These are phyloP conservation scores for Megastigmus dorsalis DNA, from an alignment of 2,888 invertebrate genomes.

Conservation along the genomic window DNA sequence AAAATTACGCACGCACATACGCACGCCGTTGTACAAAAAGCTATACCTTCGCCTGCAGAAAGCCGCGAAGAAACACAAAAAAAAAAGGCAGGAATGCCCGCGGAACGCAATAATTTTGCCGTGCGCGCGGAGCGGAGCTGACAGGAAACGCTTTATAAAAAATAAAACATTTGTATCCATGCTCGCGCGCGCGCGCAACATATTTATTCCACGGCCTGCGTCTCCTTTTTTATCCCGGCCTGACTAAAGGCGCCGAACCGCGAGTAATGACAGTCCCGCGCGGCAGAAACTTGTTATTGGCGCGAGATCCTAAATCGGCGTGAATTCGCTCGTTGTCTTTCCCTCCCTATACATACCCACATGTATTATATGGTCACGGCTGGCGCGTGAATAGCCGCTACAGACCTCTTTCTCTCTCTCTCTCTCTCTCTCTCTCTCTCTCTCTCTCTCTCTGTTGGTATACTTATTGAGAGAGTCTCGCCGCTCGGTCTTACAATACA, in stretches of 20 bases:
- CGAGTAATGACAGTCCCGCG: slow-evolving; percentile 20
- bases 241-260: slow-evolving; percentile 13
- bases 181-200: not conserved
- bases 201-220: slow-evolving; percentile 2
- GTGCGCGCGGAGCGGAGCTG: not conserved
- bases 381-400: not conserved
- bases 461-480: too few relatives aligned
- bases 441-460: not conserved
- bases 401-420: not conserved
- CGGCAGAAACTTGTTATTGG: slow-evolving; percentile 24
- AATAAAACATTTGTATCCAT: slow-evolving; percentile 12
- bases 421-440: not conserved
- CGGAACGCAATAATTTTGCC: slow-evolving; percentile 12
- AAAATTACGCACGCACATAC: not conserved
- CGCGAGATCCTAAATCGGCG: slow-evolving; percentile 28
- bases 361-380: too few relatives aligned
- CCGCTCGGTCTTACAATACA: slow-evolving; percentile 5
- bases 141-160: not conserved
- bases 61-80: too few relatives aligned
- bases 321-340: slow-evolving; percentile 18
- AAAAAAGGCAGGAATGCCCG: too few relatives aligned
- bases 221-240: not conserved
- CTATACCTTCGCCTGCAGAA: too few relatives aligned
- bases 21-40: too few relatives aligned
- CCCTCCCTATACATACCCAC: not conserved